A percentile compares a stretch with the other conserved stretches of the same genome.
Evolutionary conservation across 2,797 vertebrate species (phyloP).

Genomic region (Cheirogaleus major): DNA sequence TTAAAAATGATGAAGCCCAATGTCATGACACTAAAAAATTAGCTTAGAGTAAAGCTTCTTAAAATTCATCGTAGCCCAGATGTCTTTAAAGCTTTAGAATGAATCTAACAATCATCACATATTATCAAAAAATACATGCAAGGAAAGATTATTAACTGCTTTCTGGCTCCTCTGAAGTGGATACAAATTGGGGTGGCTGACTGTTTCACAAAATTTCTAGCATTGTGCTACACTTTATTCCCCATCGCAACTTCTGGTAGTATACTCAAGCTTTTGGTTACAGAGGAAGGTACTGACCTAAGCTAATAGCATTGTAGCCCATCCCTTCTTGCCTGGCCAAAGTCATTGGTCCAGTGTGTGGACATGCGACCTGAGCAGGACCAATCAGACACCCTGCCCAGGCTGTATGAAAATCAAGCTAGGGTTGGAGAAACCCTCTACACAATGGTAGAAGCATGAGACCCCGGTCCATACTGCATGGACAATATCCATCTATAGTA

Average conservation of each 20-base stretch:
- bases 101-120: not conserved
- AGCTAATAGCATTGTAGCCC: not conserved
- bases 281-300: not conserved
- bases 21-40: not conserved
- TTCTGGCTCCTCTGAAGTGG: not conserved
- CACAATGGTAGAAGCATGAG: not conserved
- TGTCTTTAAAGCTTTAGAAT: not conserved
- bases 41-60: not conserved
- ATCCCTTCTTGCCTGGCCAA: not conserved
- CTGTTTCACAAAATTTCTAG: not conserved
- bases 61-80: not conserved
- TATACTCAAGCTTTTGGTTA: not conserved
- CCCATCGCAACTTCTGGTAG: not conserved
- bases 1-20: not conserved
- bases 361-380: not conserved
- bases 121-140: not conserved
- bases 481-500: not conserved
- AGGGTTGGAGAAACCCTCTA: not conserved
- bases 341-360: not conserved
- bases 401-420: not conserved
- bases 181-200: not conserved
- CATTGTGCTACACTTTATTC: not conserved
- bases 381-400: not conserved
- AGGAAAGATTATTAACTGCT: not conserved
- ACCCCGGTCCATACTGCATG: not conserved